Conservation (phyloP, 1,140 invertebrate genomes). For the Pachypsylla venusta region DNA sequence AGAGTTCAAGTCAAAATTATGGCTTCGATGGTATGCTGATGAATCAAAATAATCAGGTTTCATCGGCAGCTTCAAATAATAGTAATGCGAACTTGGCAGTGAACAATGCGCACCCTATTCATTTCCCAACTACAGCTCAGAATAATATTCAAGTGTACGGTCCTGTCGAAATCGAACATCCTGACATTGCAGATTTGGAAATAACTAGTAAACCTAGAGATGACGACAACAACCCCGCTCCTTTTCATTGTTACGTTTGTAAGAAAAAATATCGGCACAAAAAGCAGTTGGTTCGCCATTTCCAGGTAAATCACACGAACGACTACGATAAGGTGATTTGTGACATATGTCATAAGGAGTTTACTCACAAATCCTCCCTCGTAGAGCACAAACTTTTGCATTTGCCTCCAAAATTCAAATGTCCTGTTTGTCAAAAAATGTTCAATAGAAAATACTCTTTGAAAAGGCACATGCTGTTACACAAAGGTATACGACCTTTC, state of each 20-base stretch:
- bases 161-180: slow-evolving; percentile 2
- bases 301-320: slow-evolving; percentile 5
- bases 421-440: not conserved
- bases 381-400: not conserved
- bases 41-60: too few relatives aligned
- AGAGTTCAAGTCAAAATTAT: not conserved
- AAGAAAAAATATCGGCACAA: slow-evolving; percentile 2
- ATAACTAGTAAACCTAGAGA: not conserved
- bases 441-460: slow-evolving; percentile 3
- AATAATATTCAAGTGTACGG: slow-evolving; percentile 5
- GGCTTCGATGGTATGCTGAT: slow-evolving; percentile 1
- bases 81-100: not conserved
- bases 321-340: not conserved
- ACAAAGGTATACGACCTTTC: slow-evolving; percentile 10
- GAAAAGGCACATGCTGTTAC: slow-evolving; percentile 1
- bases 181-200: not conserved
- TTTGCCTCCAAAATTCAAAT: not conserved
- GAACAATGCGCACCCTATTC: not conserved
- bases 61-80: too few relatives aligned
- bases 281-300: not conserved
- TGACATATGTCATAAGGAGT: slow-evolving; percentile 1
- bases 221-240: not conserved
- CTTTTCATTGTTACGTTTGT: not conserved
- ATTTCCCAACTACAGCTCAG: not conserved
- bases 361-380: slow-evolving; percentile 1